Percentiles rank a stretch among this genome's conserved stretches.
Evolutionary conservation across 2,888 invertebrate species (phyloP).

Genomic region (Euproctis similis): DNA sequence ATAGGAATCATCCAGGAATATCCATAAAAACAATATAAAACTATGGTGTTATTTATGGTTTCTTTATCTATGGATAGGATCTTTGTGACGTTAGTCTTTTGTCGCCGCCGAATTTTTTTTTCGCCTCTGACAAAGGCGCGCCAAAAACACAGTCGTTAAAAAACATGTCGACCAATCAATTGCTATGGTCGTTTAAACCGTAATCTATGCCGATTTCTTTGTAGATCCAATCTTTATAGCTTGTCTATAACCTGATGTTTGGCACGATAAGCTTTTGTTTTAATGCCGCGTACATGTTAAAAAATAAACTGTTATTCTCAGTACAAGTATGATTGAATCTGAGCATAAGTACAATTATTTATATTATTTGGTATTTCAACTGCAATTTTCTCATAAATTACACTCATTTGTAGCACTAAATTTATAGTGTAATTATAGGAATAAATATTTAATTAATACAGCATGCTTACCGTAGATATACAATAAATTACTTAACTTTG

Average conservation of each 20-base stretch:
- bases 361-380: too few relatives aligned
- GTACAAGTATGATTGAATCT: too few relatives aligned
- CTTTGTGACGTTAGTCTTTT: constrained; percentile 54
- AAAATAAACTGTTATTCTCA: too few relatives aligned
- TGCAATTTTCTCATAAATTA: too few relatives aligned
- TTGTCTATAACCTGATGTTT: constrained; percentile 35
- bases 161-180: constrained; percentile 41
- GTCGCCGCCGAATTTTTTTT: constrained; percentile 60
- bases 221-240: constrained; percentile 63
- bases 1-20: constrained; percentile 16
- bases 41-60: constrained; percentile 66
- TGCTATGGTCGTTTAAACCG: constrained; percentile 37
- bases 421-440: too few relatives aligned
- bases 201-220: constrained; percentile 60
- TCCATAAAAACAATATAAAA: constrained; percentile 33
- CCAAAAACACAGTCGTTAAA: constrained; percentile 54
- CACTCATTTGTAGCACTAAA: too few relatives aligned
- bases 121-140: constrained; percentile 12
- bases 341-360: too few relatives aligned
- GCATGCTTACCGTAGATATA: too few relatives aligned
- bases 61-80: constrained; percentile 50
- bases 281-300: too few relatives aligned
- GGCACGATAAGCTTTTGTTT: constrained; percentile 24
- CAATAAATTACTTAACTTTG: constrained; percentile 16
- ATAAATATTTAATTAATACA: too few relatives aligned